Conservation (phyloP, 2,113 vertebrate genomes). For the Nymphicus hollandicus region DNA sequence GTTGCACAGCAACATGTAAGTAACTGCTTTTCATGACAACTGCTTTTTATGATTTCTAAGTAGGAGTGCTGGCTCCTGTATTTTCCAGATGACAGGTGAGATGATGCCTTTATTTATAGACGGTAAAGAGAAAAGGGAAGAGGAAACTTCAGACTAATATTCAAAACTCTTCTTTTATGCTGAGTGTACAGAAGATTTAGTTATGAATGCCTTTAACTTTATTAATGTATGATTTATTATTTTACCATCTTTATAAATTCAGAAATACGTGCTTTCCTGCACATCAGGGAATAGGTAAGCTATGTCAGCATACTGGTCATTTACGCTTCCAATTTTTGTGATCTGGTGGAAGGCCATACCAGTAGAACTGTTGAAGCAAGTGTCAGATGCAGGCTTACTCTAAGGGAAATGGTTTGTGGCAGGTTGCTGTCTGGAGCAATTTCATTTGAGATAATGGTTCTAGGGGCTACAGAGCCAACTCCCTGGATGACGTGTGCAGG, state of each 20-base stretch:
- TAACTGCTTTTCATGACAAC: slow-evolving; percentile 14
- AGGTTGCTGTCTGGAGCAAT: background rate
- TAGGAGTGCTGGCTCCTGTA: slow-evolving; percentile 24
- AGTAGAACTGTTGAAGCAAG: background rate
- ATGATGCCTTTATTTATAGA: background rate
- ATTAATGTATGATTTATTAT: background rate
- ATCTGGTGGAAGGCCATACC: background rate
- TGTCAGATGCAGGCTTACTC: background rate
- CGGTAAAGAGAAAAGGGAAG: background rate
- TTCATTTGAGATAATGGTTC: background rate
- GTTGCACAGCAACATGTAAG: slow-evolving; percentile 41
- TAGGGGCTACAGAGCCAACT: background rate
- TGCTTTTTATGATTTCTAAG: slow-evolving; percentile 31
- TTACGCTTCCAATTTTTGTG: background rate
- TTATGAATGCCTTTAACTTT: background rate
- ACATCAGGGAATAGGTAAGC: background rate
- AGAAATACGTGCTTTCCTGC: background rate
- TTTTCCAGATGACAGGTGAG: slow-evolving; percentile 37
- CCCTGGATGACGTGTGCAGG: background rate
- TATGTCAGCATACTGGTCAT: background rate
- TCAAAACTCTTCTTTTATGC: background rate
- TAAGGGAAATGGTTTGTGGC: background rate
- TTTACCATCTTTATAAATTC: background rate
- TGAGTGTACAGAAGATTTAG: background rate
- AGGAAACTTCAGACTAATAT: background rate